These are phyloP conservation scores for Sarcophilus harrisii DNA, from an alignment of 2,797 vertebrate genomes.

Conservation along the genomic window DNA sequence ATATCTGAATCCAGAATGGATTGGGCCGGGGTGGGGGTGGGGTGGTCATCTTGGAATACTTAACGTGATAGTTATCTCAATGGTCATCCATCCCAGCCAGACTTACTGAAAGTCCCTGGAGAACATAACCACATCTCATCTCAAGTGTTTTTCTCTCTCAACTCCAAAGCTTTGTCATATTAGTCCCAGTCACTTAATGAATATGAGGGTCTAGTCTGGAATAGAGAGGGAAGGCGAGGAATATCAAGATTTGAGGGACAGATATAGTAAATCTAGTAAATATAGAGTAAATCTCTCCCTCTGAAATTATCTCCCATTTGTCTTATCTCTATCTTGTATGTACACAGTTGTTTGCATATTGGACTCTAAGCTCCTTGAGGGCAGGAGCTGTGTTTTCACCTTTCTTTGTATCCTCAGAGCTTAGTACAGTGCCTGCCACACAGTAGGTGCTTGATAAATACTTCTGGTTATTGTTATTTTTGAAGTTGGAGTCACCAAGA, in stretches of 20 bases:
- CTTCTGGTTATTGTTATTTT: not conserved
- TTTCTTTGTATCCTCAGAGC: not conserved
- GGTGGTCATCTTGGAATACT: not conserved
- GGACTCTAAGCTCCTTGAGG: not conserved
- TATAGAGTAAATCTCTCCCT: too few relatives aligned
- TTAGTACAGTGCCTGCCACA: not conserved
- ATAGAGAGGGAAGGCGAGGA: not conserved
- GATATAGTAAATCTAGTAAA: not conserved
- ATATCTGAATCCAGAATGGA: not conserved
- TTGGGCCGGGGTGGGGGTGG: too few relatives aligned
- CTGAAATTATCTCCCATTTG: not conserved
- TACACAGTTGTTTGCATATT: not conserved
- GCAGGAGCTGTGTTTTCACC: not conserved
- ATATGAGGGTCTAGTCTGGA: not conserved
- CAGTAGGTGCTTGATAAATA: not conserved
- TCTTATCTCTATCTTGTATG: not conserved
- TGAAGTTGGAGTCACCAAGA: not conserved
- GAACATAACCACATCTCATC: not conserved
- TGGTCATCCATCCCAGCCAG: not conserved
- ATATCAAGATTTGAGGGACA: not conserved
- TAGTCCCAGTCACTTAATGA: not conserved
- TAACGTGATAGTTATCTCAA: not conserved
- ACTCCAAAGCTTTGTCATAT: not conserved
- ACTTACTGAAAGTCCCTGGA: not conserved
- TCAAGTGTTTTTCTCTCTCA: not conserved